Evolutionary conservation across 2,113 vertebrate genomes (phyloP), one percentile per base, ranked within the genome.

Genomic region (human (Homo sapiens)): DNA sequence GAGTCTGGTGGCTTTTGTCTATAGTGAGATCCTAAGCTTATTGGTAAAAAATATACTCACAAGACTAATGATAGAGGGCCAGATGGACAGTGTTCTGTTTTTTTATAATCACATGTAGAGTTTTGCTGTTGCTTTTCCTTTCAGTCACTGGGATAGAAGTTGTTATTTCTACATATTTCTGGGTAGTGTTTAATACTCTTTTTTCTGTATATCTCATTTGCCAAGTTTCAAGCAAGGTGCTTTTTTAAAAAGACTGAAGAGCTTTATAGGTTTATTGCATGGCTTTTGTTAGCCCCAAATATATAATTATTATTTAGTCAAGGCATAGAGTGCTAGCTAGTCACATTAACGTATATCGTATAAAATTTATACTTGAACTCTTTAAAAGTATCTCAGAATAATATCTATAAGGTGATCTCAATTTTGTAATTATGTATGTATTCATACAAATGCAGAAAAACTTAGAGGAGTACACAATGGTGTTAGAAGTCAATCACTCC

Each of bases 111-210:
- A 79, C 5, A n/a, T 45, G n/a, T 52, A 61, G 25, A 72, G 32
- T 88, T 92, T 84, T 92, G 35, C 72, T 78, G 25, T 92, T 92
- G 59, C 25, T 95, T 93, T 95, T 86, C 48, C 64, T 86, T 83
- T 95, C 20, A 85, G 6, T 43, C 68, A 52, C 43, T 55, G 59
- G 43, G 12, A 12, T 70, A 64, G 59, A 96, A n/a, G 10, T 81
- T 73, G 22, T 85, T 90, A 89, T 94, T 86, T 88, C 66, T 88
- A 5, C 14, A 10, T 66, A 80, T 96, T 97, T 97, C 89, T 83
- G n/a, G 73, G 40, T 0, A 83, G 14, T 86, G 11, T 32, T 76
- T 61, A 89, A 86, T 66, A 73, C 16, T 93, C 25, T 70, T 9
- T 72, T 75, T 94, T 97, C 23, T 83, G 32, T 68, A 64, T 27